Conservation (phyloP, 2,113 vertebrate genomes). For the Cephalopterus ornatus region DNA sequence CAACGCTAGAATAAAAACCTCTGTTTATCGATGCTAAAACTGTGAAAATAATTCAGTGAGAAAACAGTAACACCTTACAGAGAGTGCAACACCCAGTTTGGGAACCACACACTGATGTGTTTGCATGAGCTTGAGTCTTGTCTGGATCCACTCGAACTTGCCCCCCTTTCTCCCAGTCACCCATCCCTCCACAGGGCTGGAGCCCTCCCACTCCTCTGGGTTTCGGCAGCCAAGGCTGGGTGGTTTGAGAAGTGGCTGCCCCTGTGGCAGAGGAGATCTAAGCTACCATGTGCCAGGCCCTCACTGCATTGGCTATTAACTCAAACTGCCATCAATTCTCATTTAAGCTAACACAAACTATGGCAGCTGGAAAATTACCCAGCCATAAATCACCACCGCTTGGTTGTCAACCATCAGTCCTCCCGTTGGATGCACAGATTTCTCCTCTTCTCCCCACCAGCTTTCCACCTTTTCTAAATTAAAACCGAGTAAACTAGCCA, state of each 20-base stretch:
- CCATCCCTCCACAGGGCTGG: neutral
- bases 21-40: neutral
- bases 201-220: fast-evolving
- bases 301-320: neutral
- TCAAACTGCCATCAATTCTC: conserved; percentile 1
- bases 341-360: neutral
- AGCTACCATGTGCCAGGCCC: neutral
- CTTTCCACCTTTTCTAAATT: neutral
- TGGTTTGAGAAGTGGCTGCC: neutral
- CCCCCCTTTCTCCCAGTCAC: neutral
- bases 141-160: neutral
- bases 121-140: neutral
- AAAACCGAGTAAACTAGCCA: neutral
- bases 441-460: neutral
- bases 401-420: neutral
- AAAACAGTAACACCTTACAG: neutral
- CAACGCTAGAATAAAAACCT: neutral
- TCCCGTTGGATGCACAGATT: neutral
- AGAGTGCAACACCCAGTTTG: fast-evolving
- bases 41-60: neutral
- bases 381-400: neutral
- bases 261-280: neutral
- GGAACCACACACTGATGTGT: neutral
- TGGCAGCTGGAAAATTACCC: conserved; percentile 13
- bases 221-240: neutral